Evolutionary conservation across 2,113 vertebrate genomes (phyloP).

Genomic region (Leptocoma aspasia): DNA sequence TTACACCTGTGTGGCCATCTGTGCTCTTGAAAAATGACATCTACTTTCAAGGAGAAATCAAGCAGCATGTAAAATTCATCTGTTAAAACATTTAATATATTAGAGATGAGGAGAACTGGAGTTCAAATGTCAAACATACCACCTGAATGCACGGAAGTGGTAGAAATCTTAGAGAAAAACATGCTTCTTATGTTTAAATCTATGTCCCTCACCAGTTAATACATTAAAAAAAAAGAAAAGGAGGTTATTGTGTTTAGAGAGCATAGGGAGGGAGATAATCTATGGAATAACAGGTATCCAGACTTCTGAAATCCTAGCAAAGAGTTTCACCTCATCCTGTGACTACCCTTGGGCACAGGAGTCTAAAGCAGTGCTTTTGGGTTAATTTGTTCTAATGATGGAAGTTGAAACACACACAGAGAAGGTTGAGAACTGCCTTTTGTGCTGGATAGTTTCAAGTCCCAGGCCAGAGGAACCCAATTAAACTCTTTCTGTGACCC

Average conservation of each 20-base stretch:
- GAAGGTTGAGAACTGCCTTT: background rate
- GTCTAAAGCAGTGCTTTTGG: background rate
- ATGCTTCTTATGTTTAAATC: background rate
- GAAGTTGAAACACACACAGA: background rate
- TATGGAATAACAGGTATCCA: background rate
- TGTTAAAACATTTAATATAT: background rate
- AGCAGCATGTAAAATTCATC: background rate
- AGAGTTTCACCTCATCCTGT: background rate
- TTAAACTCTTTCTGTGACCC: background rate
- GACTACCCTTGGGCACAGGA: background rate
- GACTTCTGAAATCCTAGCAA: background rate
- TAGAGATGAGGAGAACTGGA: background rate
- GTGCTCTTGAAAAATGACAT: background rate
- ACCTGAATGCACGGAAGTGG: background rate
- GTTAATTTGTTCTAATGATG: background rate
- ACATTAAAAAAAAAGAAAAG: background rate
- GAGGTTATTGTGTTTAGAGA: background rate
- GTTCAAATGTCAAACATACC: background rate
- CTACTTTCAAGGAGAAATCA: background rate
- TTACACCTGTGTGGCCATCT: background rate
- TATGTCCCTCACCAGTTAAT: background rate
- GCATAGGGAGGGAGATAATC: background rate
- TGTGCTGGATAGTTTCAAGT: fast-evolving
- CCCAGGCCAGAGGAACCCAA: background rate
- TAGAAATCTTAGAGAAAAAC: background rate